These are phyloP conservation scores for Apodemia duryi DNA, from an alignment of 2,888 invertebrate genomes.

Conservation along the genomic window DNA sequence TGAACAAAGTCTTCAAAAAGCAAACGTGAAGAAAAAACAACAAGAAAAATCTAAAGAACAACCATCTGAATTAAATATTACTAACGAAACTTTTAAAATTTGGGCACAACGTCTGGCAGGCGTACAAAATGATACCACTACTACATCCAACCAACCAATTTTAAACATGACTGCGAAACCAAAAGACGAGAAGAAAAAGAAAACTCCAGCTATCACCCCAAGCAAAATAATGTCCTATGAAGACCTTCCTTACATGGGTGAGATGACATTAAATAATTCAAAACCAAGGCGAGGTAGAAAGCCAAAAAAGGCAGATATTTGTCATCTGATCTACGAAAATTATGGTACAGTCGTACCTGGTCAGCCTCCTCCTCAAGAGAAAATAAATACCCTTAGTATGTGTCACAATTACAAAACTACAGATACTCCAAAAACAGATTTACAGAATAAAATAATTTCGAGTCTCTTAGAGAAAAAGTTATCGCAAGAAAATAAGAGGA, in stretches of 20 bases:
- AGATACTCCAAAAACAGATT: constrained; percentile 77
- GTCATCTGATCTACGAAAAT: constrained; percentile 94
- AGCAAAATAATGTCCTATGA: constrained; percentile 84
- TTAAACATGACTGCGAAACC: constrained; percentile 49
- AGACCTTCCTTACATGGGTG: constrained; percentile 94
- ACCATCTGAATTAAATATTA: constrained; percentile 58
- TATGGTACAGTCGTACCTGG: constrained; percentile 92
- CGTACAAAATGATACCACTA: constrained; percentile 80
- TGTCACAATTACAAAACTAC: constrained; percentile 42
- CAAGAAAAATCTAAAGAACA: constrained; percentile 61
- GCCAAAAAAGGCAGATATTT: constrained; percentile 95
- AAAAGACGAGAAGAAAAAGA: constrained; percentile 60
- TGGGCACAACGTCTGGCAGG: constrained; percentile 88
- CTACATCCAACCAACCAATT: constrained; percentile 45
- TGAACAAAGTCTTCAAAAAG: constrained; percentile 83
- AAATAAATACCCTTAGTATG: constrained; percentile 46
- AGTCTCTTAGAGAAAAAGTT: constrained; percentile 84
- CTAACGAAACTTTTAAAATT: constrained; percentile 84
- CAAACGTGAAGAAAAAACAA: constrained; percentile 54
- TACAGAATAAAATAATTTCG: constrained; percentile 84
- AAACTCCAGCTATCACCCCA: constrained; percentile 59
- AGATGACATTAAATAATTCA: constrained; percentile 92
- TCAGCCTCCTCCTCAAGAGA: constrained; percentile 80
- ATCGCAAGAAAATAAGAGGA: constrained; percentile 82
- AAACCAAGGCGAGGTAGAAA: constrained; percentile 92